These are phyloP conservation scores for Atherinosoma microstoma DNA, from an alignment of 2,797 vertebrate genomes.

Conservation along the genomic window DNA sequence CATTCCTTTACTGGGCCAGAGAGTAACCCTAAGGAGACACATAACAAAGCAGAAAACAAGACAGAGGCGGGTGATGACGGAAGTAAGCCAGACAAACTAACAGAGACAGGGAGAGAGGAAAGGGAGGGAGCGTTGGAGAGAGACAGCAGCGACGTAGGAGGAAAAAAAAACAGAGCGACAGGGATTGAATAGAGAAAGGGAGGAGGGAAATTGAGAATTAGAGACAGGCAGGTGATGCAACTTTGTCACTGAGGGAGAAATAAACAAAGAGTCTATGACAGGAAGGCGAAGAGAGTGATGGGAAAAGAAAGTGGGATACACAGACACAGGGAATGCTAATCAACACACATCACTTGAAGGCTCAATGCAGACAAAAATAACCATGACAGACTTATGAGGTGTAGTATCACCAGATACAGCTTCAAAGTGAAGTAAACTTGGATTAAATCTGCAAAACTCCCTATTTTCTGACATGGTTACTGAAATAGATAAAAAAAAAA, in stretches of 20 bases:
- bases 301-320: slow-evolving; percentile 38
- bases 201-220: slow-evolving; percentile 42
- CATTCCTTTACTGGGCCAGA: slow-evolving; percentile 41
- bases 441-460: slow-evolving; percentile 6
- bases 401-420: slow-evolving; percentile 4
- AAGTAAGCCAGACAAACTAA: slow-evolving; percentile 62
- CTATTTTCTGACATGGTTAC: not conserved
- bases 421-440: slow-evolving; percentile 1
- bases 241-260: slow-evolving; percentile 58
- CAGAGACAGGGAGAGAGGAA: slow-evolving; percentile 31
- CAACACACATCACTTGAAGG: slow-evolving; percentile 40
- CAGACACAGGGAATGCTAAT: slow-evolving; percentile 38
- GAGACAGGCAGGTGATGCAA: slow-evolving; percentile 63
- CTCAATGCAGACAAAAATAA: slow-evolving; percentile 39
- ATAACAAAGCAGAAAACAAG: slow-evolving; percentile 53
- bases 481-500: not conserved
- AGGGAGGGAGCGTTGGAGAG: slow-evolving; percentile 14
- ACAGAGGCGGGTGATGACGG: slow-evolving; percentile 46
- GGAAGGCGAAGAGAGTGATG: slow-evolving; percentile 51
- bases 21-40: slow-evolving; percentile 52
- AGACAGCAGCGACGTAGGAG: slow-evolving; percentile 21
- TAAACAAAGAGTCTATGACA: slow-evolving; percentile 53
- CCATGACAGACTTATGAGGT: slow-evolving; percentile 16
- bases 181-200: slow-evolving; percentile 39
- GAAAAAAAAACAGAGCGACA: slow-evolving; percentile 38